Percentiles rank a stretch among this genome's conserved stretches.
Evolutionary conservation across 2,797 vertebrate species (phyloP).

Genomic region (Masticophis lateralis): DNA sequence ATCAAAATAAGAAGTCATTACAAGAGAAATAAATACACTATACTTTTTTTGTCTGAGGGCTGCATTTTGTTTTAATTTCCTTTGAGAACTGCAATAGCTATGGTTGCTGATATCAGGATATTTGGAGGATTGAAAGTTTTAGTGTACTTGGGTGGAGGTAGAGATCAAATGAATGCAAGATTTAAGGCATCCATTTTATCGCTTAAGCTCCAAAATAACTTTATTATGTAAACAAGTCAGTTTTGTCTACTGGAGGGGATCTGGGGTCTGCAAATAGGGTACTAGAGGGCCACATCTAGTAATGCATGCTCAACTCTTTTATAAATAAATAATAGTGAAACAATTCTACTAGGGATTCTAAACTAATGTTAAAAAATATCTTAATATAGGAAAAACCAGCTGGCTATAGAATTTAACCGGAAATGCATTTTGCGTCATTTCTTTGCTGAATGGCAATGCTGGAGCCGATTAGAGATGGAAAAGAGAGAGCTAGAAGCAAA

Average conservation of each 20-base stretch:
- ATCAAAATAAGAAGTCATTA: background rate
- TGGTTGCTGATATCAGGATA: background rate
- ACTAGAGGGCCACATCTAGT: background rate
- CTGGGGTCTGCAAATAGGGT: background rate
- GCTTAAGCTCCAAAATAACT: background rate
- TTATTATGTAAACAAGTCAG: background rate
- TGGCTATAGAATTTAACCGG: constrained; percentile 78
- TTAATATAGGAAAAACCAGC: constrained; percentile 69
- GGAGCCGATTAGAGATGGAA: constrained; percentile 73
- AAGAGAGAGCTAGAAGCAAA: constrained; percentile 72
- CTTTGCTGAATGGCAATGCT: constrained; percentile 82
- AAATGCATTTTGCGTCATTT: constrained; percentile 75
- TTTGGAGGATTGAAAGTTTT: background rate
- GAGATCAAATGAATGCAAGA: background rate
- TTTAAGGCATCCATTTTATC: background rate
- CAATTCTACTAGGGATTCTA: background rate
- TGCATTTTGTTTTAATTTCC: background rate
- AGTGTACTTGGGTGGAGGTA: background rate
- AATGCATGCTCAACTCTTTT: background rate
- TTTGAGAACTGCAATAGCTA: background rate
- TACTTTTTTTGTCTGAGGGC: background rate
- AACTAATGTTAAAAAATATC: background rate
- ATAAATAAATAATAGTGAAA: background rate
- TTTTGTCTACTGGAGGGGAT: background rate
- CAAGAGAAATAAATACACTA: background rate